Evolutionary conservation across 2,888 invertebrate species (phyloP).

Genomic region (Eupithecia exiguata): DNA sequence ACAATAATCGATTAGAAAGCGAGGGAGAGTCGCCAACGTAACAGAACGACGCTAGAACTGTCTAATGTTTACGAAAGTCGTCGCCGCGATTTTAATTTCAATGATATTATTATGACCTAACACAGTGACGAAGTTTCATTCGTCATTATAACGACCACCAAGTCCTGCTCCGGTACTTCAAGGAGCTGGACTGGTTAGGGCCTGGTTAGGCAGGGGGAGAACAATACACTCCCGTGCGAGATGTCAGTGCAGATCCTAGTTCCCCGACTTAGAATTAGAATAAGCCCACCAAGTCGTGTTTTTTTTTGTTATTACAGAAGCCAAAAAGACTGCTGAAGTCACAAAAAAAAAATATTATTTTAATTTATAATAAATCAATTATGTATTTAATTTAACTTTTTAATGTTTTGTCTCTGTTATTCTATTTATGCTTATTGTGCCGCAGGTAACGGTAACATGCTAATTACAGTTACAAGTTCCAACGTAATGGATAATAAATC

Average conservation of each 20-base stretch:
- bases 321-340: no score
- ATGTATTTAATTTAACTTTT: background rate
- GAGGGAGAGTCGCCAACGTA: background rate
- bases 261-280: no score
- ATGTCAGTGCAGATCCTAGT: no score
- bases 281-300: no score
- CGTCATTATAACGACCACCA: background rate
- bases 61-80: background rate
- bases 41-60: background rate
- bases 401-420: background rate
- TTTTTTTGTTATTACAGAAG: no score
- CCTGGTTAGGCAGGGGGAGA: no score
- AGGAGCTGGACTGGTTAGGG: no score
- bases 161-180: no score
- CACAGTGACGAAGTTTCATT: background rate
- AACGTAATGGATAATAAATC: background rate
- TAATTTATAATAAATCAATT: no score
- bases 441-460: background rate
- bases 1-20: conserved; percentile 8
- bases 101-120: background rate
- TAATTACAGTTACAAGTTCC: background rate
- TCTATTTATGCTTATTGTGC: background rate
- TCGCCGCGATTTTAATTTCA: background rate
- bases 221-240: no score
- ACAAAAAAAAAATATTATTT: no score